Base-by-base conservation (phyloP, 2,888 invertebrate genomes). In the Harpalus rubripes region DNA sequence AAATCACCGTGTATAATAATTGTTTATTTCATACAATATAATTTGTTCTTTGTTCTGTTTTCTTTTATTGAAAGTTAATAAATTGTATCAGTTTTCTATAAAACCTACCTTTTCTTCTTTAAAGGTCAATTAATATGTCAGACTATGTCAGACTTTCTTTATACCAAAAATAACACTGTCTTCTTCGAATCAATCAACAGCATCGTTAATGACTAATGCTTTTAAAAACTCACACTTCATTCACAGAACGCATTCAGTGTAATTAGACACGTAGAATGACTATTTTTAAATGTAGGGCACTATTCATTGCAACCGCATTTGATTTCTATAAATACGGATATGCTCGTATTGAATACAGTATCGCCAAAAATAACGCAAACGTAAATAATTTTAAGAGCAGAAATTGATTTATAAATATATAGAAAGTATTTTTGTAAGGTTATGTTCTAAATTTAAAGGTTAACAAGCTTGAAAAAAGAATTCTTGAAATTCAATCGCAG, bases 231-330 rank as follows among this genome's bases (percentile, higher is more conserved):
- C 15, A 44, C 72, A 74, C 41, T 74, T 74, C 44, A 44, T 74
- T 74, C 72, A 74, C 15, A 16, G 72, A 74, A 74, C 52, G 41
- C 8, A 15, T 10, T 44, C 12, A 74, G 18, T 44, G 41, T 16
- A 44, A 74, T 74, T 52, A 44, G 6, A 44, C 15, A 16, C 16
- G 44, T 74, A 22, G 52, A 32, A 12, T 10, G 7, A 12, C 68
- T 68, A 68, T 68, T 68, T 68, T 68, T 32, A 32, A 68, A 68
- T 15, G 15, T 68, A n/a, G 68, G 68, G n/a, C 39, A 68, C 68
- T 68, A 63, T 39, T 68, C 26, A 39, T 39, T 39, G 68, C 39
- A 26, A 32, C 26, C n/a, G n/a, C 68, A 68, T 68, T 41, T 15
- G 68, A 39, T 68, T 18, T 68, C 68, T 68, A 68, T 32, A 68